Percentiles rank a stretch among this genome's conserved stretches.
These are phyloP conservation scores for Ancistrus triradiatus DNA, from an alignment of 2,113 vertebrate species.

Conservation along the genomic window DNA sequence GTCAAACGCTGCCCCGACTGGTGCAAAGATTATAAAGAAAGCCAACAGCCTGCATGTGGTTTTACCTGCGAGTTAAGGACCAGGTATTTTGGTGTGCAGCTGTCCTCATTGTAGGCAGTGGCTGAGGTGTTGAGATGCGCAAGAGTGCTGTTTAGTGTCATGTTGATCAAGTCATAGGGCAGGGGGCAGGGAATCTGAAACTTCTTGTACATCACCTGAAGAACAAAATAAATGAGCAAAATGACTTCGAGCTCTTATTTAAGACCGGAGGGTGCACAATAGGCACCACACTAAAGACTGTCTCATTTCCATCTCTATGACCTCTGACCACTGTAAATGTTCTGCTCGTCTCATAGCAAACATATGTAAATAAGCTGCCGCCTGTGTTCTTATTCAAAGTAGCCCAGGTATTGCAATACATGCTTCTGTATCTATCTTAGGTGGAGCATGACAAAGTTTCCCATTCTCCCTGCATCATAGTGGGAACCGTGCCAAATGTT, in stretches of 20 bases:
- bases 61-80: slow-evolving; percentile 89
- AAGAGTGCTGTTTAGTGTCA: slow-evolving; percentile 62
- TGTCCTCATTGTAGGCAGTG: slow-evolving; percentile 60
- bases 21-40: slow-evolving; percentile 5
- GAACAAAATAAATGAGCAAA: neutral
- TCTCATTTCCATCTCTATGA: no score
- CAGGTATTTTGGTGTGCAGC: slow-evolving; percentile 86
- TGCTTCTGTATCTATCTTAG: no score
- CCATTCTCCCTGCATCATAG: neutral
- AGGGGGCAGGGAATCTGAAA: slow-evolving; percentile 86
- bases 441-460: no score
- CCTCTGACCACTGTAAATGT: no score
- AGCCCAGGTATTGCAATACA: no score
- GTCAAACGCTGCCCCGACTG: neutral
- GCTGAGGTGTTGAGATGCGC: slow-evolving; percentile 49
- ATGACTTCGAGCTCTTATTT: neutral
- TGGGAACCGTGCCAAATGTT: no score
- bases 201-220: slow-evolving; percentile 94
- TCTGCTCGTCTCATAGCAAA: no score
- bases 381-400: no score
- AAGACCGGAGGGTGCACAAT: no score
- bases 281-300: no score
- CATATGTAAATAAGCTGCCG: no score
- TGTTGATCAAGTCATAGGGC: slow-evolving; percentile 64
- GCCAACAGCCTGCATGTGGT: no score